phyloP scores from a whole-genome alignment of 2,113 vertebrate genomes.

The Todiramphus saurophagus region DNA sequence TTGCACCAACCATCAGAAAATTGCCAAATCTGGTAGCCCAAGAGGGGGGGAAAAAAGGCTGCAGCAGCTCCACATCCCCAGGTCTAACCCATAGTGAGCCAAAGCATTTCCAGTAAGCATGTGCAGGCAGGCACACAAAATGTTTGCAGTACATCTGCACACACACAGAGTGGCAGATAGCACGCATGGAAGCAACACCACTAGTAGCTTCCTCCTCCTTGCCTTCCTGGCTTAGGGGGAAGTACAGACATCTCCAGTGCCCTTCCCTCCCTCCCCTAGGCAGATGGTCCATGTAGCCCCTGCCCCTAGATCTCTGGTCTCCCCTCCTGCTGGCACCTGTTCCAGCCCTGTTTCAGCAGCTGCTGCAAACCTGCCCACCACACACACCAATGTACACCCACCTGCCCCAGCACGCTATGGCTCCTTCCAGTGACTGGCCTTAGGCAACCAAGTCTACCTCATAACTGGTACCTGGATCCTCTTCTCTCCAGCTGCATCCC shows the following conservation, averaged over 20 bases:
- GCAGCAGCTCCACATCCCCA: neutral
- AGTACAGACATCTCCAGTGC: fast-evolving
- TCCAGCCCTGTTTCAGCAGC: fast-evolving
- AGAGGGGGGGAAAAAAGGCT: neutral
- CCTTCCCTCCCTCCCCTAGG: neutral
- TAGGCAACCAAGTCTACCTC: neutral
- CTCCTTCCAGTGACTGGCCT: neutral
- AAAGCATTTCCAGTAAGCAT: neutral
- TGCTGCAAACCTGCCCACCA: too few relatives aligned
- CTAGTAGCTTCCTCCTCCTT: too few relatives aligned
- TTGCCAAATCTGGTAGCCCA: neutral
- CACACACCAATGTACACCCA: too few relatives aligned
- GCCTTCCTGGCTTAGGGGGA: neutral
- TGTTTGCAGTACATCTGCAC: too few relatives aligned
- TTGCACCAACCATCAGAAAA: neutral
- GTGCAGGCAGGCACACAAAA: neutral
- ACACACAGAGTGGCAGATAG: neutral
- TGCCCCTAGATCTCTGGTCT: neutral
- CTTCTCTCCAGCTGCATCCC: neutral
- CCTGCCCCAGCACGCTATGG: fast-evolving
- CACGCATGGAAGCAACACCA: neutral
- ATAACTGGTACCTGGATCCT: neutral
- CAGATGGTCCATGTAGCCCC: neutral
- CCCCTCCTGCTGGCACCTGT: neutral
- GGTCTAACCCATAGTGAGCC: fast-evolving